Base-by-base conservation (phyloP, 2,888 invertebrate genomes). In the Cataglyphis rosenhaueri region DNA sequence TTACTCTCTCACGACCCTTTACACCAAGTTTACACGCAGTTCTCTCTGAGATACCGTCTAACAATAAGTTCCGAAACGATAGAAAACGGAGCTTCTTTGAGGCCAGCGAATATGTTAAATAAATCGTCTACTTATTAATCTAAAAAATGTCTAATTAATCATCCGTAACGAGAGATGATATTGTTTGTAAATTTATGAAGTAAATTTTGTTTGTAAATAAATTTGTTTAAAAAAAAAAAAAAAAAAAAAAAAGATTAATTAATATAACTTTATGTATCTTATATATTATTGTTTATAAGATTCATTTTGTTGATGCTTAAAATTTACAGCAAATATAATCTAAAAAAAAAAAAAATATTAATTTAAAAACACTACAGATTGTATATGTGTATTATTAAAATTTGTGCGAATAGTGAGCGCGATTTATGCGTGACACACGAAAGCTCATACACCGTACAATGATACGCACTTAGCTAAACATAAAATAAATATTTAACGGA, bases 1-100 rank as follows among this genome's bases (percentile, higher is more conserved):
- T 84, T 88, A 88, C 90, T 92, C 92, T 92, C 92, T 92, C 92
- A 92, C 91, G 92, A 91, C 90, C 91, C 89, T 90, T 90, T 89
- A 81, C 87, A 84, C 70, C 73, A 76, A 76, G 76, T 90, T 90
- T 89, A 81, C 87, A 84, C 70, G 75, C 79, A 76, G 76, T 3
- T 52, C 52, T 52, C n/a, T 52, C 44, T 81, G 55, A 87, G 88
- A 85, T 83, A 59, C 29, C 12, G 68, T 74, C 81, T 88, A 86
- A 78, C 85, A 86, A 84, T n/a, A 73, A 59, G 68, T 66, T 79
- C 68, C 81, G 66, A 84, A 85, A 85, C 59, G 61, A 3, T 29
- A 57, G 55, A 78, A 57, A 18, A 29, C 9, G 52, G 10, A 35
- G 10, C 1, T 32, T 21, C 21, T 76, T 76, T n/a, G 41, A 65